Evolutionary conservation across 2,797 vertebrate species (phyloP).

Genomic region (Sparidentex hasta): DNA sequence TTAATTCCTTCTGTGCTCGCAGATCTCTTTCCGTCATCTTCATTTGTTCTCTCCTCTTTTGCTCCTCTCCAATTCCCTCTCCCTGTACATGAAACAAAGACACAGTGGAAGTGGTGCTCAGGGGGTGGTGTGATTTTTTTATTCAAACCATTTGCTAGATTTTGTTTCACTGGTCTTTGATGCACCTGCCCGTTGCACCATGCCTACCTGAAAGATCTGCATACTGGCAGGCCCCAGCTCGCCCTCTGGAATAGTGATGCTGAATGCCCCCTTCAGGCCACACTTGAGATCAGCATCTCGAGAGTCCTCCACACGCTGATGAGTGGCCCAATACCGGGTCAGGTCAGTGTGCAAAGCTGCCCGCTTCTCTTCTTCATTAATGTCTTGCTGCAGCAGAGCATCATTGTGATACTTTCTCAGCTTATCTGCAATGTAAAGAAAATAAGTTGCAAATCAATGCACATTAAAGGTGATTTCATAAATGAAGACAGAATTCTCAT

Average conservation of each 20-base stretch:
- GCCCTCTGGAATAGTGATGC: conserved; percentile 61
- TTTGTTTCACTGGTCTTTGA: conserved; percentile 23
- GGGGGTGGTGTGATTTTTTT: neutral
- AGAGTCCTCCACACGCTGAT: conserved; percentile 77
- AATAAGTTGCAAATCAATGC: neutral
- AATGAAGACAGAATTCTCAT: neutral
- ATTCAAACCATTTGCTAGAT: conserved; percentile 25
- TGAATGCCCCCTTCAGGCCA: conserved; percentile 71
- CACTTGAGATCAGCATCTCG: conserved; percentile 79
- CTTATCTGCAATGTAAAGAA: conserved; percentile 69
- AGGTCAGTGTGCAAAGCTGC: conserved; percentile 68
- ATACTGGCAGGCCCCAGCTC: conserved; percentile 84
- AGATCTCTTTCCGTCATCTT: conserved; percentile 72
- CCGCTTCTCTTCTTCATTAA: conserved; percentile 64
- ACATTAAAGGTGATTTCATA: neutral
- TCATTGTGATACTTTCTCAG: conserved; percentile 68
- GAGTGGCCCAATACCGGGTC: conserved; percentile 66
- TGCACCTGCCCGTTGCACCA: conserved; percentile 1
- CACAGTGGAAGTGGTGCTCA: neutral
- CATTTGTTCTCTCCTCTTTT: conserved; percentile 77
- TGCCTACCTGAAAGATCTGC: conserved; percentile 83
- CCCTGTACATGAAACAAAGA: conserved; percentile 72
- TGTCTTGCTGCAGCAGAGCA: conserved; percentile 66
- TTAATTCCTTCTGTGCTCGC: conserved; percentile 75
- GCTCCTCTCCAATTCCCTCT: conserved; percentile 64